phyloP scores from a whole-genome alignment of 2,797 vertebrate genomes.

The Acropternis orthonyx region DNA sequence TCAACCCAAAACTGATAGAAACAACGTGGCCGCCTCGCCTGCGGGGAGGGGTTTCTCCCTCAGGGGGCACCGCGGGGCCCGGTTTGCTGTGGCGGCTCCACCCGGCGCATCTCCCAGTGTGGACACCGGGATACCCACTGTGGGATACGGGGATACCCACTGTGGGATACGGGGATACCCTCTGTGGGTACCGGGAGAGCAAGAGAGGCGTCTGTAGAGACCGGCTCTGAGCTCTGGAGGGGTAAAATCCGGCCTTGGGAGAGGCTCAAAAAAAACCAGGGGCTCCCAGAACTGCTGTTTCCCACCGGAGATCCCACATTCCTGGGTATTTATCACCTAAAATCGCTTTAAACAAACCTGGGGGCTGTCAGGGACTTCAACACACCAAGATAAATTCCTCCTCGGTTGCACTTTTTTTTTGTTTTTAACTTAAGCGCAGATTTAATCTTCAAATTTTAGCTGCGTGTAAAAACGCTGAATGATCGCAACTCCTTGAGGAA shows the following conservation, averaged over 20 bases:
- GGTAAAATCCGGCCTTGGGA: neutral
- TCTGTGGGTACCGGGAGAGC: fast-evolving
- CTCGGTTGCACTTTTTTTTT: neutral
- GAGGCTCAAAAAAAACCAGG: fast-evolving
- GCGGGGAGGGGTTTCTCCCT: neutral
- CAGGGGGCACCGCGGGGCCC: no score
- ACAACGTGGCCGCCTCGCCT: no score
- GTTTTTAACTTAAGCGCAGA: neutral
- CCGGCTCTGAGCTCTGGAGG: fast-evolving
- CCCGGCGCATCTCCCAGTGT: neutral
- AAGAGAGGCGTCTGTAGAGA: neutral
- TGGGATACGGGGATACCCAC: no score
- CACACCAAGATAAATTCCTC: neutral
- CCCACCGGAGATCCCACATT: neutral
- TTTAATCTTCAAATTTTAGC: neutral
- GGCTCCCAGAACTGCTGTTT: neutral
- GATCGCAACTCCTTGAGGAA: neutral
- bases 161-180: neutral
- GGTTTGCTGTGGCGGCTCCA: neutral
- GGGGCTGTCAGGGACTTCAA: neutral
- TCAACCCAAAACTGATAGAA: no score
- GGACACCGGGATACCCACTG: neutral
- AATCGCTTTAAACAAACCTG: neutral
- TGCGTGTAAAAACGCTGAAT: neutral
- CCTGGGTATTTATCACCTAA: neutral